Evolutionary conservation across 2,113 vertebrate genomes (phyloP).

Genomic region (Chrysemys picta): DNA sequence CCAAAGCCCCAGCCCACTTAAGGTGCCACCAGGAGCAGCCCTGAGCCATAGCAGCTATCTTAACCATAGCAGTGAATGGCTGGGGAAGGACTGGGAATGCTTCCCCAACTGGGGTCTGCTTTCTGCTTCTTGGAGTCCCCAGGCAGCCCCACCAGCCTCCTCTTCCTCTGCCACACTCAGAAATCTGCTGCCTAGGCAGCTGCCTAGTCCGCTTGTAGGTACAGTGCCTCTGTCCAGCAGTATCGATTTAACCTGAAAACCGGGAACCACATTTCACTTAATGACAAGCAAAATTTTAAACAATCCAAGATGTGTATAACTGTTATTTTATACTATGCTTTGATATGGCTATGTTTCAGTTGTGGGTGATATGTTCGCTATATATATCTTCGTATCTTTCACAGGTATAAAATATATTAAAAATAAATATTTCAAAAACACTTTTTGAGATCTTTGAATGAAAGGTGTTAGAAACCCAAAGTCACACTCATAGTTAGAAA

Average conservation of each 20-base stretch:
- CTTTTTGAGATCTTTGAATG: not conserved
- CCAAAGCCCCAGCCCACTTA: not conserved
- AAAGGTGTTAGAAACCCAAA: not conserved
- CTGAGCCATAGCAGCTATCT: not conserved
- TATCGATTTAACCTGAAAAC: not conserved
- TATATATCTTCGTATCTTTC: not conserved
- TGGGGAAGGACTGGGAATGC: not conserved
- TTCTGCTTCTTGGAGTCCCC: no score
- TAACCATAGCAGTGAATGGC: not conserved
- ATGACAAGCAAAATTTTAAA: not conserved
- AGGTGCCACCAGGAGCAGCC: not conserved
- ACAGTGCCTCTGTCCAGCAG: not conserved
- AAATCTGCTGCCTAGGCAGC: not conserved
- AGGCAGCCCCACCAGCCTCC: not conserved
- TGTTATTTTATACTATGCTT: not conserved
- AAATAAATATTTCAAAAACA: not conserved
- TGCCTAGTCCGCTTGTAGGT: not conserved
- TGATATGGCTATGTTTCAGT: not conserved
- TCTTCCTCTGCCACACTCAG: not conserved
- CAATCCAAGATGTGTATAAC: not conserved
- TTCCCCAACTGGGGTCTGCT: not conserved
- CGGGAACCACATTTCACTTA: not conserved
- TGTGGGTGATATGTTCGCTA: not conserved
- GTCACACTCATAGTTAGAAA: not conserved
- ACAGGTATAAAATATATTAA: not conserved